Percentiles rank a stretch among this genome's conserved stretches.
These are phyloP conservation scores for Idaea dimidiata DNA, from an alignment of 2,888 invertebrate species.

Conservation along the genomic window DNA sequence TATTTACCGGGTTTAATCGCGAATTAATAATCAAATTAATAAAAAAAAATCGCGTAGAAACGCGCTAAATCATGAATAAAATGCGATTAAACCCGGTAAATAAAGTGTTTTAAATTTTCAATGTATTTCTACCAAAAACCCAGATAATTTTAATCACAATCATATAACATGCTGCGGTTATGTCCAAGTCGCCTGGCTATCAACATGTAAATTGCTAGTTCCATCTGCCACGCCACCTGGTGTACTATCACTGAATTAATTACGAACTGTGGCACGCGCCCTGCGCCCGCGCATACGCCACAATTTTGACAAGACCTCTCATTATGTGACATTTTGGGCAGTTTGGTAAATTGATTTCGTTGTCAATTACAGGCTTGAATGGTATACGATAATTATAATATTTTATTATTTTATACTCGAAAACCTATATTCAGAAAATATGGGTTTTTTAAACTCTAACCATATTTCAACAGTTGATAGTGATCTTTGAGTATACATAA, in stretches of 20 bases:
- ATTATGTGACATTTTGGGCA: slow-evolving; percentile 15
- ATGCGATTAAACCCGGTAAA: too few species aligned
- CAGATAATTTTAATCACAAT: slow-evolving; percentile 20
- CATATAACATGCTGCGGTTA: slow-evolving; percentile 28
- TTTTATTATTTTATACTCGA: neutral
- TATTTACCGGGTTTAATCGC: too few species aligned
- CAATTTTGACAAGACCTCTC: slow-evolving; percentile 24
- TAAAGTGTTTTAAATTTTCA: too few species aligned
- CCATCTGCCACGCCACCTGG: slow-evolving; percentile 77
- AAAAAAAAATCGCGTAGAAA: too few species aligned
- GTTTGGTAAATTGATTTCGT: slow-evolving; percentile 7
- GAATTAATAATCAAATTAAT: too few species aligned
- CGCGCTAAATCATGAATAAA: too few species aligned
- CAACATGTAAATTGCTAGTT: slow-evolving; percentile 53
- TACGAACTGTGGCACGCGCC: slow-evolving; percentile 57
- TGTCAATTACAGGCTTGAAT: slow-evolving; percentile 17
- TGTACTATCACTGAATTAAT: slow-evolving; percentile 65
- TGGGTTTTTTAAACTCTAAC: too few species aligned
- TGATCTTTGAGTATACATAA: too few species aligned
- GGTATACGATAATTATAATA: slow-evolving; percentile 12
- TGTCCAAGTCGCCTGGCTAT: slow-evolving; percentile 33
- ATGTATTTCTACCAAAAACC: slow-evolving; percentile 25
- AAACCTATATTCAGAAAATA: too few species aligned
- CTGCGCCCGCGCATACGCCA: slow-evolving; percentile 33
- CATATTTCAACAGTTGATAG: too few species aligned